Evolutionary conservation across 2,113 vertebrate species (phyloP).

Genomic region (human (Homo sapiens)): DNA sequence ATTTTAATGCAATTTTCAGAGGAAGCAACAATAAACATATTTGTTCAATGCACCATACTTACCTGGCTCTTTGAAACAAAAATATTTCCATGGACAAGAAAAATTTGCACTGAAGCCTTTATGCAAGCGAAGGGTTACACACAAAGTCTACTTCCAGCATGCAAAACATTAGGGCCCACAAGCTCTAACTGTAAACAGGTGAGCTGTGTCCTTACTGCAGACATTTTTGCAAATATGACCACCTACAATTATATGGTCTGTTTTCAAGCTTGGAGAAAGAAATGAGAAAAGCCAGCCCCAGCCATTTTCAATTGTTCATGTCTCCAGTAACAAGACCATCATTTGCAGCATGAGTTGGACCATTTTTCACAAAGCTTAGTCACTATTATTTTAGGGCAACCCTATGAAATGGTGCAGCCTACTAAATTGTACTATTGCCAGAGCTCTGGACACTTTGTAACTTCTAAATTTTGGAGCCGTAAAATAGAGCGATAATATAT

Average conservation of each 20-base stretch:
- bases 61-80: constrained; percentile 41
- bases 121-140: not conserved
- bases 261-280: constrained; percentile 32
- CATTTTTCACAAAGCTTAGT: constrained; percentile 62
- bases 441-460: constrained; percentile 57
- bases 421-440: constrained; percentile 57
- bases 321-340: constrained; percentile 74
- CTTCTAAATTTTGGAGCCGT: constrained; percentile 62
- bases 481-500: constrained; percentile 17
- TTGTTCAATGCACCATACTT: not conserved
- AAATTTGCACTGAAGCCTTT: not conserved
- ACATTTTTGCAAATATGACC: constrained; percentile 33
- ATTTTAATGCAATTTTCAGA: not conserved
- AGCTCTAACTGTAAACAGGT: not conserved
- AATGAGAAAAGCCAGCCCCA: not conserved
- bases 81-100: not conserved
- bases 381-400: constrained; percentile 57
- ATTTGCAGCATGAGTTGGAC: constrained; percentile 50
- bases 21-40: not conserved
- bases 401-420: constrained; percentile 42
- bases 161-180: not conserved
- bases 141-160: not conserved
- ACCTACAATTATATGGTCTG: constrained; percentile 58
- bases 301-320: constrained; percentile 65
- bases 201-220: not conserved